Conservation (phyloP, 2,888 invertebrate species). For the Halictus ligatus region DNA sequence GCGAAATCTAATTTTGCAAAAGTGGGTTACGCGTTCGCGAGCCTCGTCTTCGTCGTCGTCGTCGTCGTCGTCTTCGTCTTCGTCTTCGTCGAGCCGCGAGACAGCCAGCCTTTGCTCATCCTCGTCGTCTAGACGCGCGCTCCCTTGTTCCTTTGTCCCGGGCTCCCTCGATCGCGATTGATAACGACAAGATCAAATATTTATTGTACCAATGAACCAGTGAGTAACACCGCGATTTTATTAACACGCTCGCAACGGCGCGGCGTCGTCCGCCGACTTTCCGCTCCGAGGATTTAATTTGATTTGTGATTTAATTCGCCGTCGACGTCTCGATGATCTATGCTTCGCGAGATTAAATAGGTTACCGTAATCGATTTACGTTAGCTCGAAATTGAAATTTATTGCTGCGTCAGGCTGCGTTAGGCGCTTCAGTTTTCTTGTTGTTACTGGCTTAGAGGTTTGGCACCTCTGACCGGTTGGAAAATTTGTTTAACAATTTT, state of each 20-base stretch:
- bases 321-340: neutral
- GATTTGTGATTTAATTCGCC: neutral
- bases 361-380: neutral
- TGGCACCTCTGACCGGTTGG: neutral
- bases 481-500: neutral
- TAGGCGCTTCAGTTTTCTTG: neutral
- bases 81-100: neutral
- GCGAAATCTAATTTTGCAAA: slow-evolving; percentile 72
- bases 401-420: neutral
- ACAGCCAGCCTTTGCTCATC: slow-evolving; percentile 37
- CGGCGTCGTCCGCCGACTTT: neutral
- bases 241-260: neutral
- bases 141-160: slow-evolving; percentile 17
- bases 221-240: neutral
- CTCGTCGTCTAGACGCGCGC: slow-evolving; percentile 33
- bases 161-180: neutral
- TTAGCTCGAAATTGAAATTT: neutral
- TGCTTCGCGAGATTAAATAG: neutral
- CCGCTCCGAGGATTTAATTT: neutral
- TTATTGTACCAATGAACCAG: neutral
- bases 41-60: neutral
- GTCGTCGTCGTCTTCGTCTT: too few relatives aligned
- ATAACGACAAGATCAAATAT: slow-evolving; percentile 8
- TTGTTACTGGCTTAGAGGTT: neutral
- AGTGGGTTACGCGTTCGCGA: slow-evolving; percentile 61